Evolutionary conservation across 2,113 vertebrate species (phyloP), one percentile per base, ranked within the genome.

Genomic region (Paedocypris sp.): DNA sequence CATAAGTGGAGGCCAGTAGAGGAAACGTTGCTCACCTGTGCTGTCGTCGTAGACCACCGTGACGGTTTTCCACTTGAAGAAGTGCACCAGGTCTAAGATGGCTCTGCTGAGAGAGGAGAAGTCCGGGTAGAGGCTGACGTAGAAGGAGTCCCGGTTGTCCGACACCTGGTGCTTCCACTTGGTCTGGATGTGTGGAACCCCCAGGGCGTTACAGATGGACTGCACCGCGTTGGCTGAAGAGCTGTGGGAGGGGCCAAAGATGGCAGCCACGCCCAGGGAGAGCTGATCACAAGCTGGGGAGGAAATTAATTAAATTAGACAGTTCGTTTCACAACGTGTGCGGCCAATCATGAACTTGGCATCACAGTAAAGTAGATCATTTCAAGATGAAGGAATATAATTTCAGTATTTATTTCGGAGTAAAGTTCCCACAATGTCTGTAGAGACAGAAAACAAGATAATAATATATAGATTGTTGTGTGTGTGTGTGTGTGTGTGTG

Each of bases 81-180:
- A 98, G 75, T 99, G 93, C 47, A 99, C 95, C 81, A 99, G 82
- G 79, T 99, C 94, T 73, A 99, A 86, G 73, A 99, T 97, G 74
- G 94, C 94, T 46, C 93, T 88, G 78, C 95, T 99, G 70, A 99
- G 90, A 2, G 95, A 98, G 45, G 95, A 97, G 83, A 98, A 99
- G 78, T 98, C 95, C 5, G 95, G 95, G 43, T 91, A 98, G 42
- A 99, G 90, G 74, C 91, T 99, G 75, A 98, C 93, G 29, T 97
- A 99, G 86, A 95, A 99, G 60, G 91, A 88, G 48, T 98, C 94
- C 71, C 90, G 91, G 87, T 96, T 97, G 88, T 97, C 93, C 3
- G 94, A 96, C 47, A 99, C 93, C 69, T 99, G 94, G 81, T 99
- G 94, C 79, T 98, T 99, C 95, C 95, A 99, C 73, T 93, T 93